Conservation (phyloP, 2,113 vertebrate species). For the Phoenicopterus ruber region DNA sequence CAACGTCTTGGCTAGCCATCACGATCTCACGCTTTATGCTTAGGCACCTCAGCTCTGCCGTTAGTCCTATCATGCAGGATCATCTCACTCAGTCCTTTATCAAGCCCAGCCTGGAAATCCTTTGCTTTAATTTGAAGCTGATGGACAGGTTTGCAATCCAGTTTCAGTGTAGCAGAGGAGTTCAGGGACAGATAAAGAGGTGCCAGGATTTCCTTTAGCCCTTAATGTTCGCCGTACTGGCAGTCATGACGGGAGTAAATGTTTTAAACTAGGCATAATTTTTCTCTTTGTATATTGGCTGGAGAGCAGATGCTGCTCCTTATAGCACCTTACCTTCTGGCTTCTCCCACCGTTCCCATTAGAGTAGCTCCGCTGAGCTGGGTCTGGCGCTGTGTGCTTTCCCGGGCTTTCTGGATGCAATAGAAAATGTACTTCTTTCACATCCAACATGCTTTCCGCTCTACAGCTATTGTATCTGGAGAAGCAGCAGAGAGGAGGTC, state of each 20-base stretch:
- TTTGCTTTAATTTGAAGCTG: neutral
- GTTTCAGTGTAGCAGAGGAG: neutral
- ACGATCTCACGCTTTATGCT: neutral
- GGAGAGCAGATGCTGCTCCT: neutral
- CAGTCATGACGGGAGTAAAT: neutral
- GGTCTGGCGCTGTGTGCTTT: neutral
- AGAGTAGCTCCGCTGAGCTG: neutral
- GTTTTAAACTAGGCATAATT: neutral
- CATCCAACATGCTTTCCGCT: neutral
- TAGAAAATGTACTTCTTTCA: neutral
- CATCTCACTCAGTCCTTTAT: neutral
- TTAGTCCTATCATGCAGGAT: neutral
- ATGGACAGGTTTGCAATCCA: neutral
- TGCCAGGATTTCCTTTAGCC: neutral
- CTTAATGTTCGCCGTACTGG: neutral
- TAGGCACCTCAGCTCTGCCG: neutral
- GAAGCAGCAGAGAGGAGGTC: neutral
- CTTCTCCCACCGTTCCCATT: neutral
- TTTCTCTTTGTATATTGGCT: neutral
- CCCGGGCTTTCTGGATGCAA: neutral
- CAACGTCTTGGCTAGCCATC: neutral
- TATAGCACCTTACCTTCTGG: neutral
- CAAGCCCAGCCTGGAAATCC: neutral
- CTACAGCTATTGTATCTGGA: neutral
- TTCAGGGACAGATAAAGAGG: neutral